Base-by-base conservation (phyloP, 2,888 invertebrate species). In the Archips xylosteana region DNA sequence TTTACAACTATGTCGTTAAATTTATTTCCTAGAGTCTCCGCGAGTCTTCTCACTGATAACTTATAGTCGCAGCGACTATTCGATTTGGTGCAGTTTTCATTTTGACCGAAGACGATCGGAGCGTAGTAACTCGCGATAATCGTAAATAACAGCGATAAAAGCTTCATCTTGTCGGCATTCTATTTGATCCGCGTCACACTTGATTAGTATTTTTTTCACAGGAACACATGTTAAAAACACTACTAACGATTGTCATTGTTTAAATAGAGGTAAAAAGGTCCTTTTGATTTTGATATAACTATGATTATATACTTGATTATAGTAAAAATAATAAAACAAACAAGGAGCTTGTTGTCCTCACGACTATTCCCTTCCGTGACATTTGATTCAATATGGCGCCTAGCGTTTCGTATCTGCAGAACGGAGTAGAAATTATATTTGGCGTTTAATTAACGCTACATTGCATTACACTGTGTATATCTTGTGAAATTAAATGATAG, bases 161-260 rank as follows among this genome's bases (percentile, higher is more conserved):
- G 76, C 89, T 88, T 92, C 94, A 94, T 94, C 82, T 87, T 92
- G 87, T 89, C 85, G 82, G 86, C 87, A 85, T 84, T 83, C 85
- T 87, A 85, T 90, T 87, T 83, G 81, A 86, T 84, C 83, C 77
- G 70, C 75, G 72, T 79, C 79, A 80, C 76, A 78, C 74, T 80
- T 77, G 68, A 77, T 80, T 76, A 71, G 51, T 34, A 63, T 12
- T 70, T 74, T 75, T 70, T 69, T 72, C 57, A 59, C 71, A 71
- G 67, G 47, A 67, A 64, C 72, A 64, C 75, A 70, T 61, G 15
- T 15, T 65, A 54, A 39, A 64, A 61, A 67, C 63, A 60, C 62
- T 49, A 57, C 13, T 62, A 65, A 61, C 57, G 54, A 23, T 39
- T 61, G 70, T 39, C 74, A 74, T 70, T 62, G 62, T 70, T 47